Evolutionary conservation across 2,113 vertebrate species (phyloP).

Genomic region (Malurus melanocephalus): DNA sequence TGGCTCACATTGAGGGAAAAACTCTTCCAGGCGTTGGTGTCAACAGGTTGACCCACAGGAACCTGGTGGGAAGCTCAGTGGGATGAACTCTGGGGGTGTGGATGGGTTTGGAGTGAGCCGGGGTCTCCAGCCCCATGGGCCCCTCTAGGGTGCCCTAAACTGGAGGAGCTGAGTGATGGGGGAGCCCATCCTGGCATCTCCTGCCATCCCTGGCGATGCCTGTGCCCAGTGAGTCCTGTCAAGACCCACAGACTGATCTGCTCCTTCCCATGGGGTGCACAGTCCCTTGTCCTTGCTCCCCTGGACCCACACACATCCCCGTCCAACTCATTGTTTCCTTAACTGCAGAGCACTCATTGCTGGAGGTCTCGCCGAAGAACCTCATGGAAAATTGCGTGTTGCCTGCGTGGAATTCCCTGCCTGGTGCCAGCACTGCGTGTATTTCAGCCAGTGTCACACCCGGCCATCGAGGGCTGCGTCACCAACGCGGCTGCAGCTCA

Average conservation of each 20-base stretch:
- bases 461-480: not conserved
- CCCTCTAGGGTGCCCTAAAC: no score
- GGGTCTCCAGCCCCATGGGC: not conserved
- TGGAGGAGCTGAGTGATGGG: not conserved
- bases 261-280: fast-evolving
- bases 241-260: not conserved
- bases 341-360: not conserved
- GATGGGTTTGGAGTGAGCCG: not conserved
- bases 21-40: not conserved
- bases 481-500: not conserved
- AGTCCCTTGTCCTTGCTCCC: fast-evolving
- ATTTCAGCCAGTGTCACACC: not conserved
- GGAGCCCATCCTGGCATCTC: fast-evolving
- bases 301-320: not conserved
- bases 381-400: not conserved
- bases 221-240: not conserved
- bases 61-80: not conserved
- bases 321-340: not conserved
- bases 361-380: not conserved
- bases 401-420: not conserved
- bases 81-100: fast-evolving
- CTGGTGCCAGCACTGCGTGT: not conserved
- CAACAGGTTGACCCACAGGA: not conserved
- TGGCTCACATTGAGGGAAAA: fast-evolving
- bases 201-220: not conserved